Percentiles rank a stretch among this genome's conserved stretches.
Evolutionary conservation across 2,797 vertebrate genomes (phyloP).

Genomic region (Acipenser ruthenus): DNA sequence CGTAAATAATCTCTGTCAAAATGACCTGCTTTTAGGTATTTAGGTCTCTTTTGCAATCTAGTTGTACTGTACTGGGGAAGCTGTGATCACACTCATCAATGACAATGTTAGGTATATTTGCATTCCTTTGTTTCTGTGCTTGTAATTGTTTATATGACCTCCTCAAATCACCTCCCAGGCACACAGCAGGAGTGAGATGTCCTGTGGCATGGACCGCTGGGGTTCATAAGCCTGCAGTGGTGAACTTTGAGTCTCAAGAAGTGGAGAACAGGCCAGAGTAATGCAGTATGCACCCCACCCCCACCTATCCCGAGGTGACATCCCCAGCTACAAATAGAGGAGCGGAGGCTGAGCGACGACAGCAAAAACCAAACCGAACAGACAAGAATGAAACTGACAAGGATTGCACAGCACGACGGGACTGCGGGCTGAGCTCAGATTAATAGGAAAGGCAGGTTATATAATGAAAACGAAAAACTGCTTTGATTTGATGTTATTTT

Average conservation of each 20-base stretch:
- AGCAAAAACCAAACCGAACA: neutral
- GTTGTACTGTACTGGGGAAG: too few species aligned
- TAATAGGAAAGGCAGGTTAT: slow-evolving; percentile 11
- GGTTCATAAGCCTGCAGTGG: neutral
- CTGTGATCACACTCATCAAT: too few species aligned
- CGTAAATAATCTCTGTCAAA: too few species aligned
- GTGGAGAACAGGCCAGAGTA: neutral
- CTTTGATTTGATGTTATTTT: too few species aligned
- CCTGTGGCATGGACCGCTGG: neutral
- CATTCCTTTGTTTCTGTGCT: too few species aligned
- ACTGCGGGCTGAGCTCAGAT: slow-evolving; percentile 7
- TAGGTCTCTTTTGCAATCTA: too few species aligned
- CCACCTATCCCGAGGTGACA: too few species aligned
- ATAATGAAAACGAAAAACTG: neutral
- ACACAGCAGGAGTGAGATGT: neutral
- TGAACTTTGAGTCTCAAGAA: neutral
- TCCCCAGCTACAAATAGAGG: neutral
- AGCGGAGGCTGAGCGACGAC: neutral
- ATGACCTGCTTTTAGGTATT: too few species aligned
- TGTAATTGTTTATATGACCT: too few species aligned
- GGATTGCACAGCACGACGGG: slow-evolving; percentile 25
- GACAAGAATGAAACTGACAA: slow-evolving; percentile 27
- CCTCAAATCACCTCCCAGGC: too few species aligned
- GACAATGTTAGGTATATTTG: too few species aligned
- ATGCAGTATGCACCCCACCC: neutral